Base-by-base conservation (phyloP, 2,797 vertebrate genomes). In the Octomys mimax region DNA sequence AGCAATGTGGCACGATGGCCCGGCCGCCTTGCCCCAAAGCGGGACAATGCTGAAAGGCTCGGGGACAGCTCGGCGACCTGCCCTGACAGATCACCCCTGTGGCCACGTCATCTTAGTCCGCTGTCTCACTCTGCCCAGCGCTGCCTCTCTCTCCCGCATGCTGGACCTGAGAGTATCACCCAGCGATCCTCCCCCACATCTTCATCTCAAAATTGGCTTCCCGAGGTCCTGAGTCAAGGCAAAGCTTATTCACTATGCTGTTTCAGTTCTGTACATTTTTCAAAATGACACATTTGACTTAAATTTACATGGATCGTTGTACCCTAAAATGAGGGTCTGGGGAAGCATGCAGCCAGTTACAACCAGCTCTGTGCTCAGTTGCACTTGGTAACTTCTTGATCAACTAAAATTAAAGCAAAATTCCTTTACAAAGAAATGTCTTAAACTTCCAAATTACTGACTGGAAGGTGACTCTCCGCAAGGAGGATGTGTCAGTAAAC, bases 371-470 rank as follows among this genome's bases (percentile, higher is more conserved):
- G 13, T 18, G 10, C 80, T 91, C 39, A 61, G 81, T 39, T 83
- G 83, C 66, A 89, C 82, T 46, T 83, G 79, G 33, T 4, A 94
- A 75, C 62, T 77, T 18, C 26, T 84, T 91, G 19, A 10, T n/a
- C 75, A 89, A 95, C 5, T 66, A 57, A 94, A 95, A 88, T 94
- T 85, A 89, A 61, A 89, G 46, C 12, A 89, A 89, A 59, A 85
- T 71, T 89, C 94, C n/a, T 81, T 91, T 64, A 73, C 28, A 57
- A 36, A 66, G 42, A 92, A 87, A 85, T 6, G 78, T 77, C 4
- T 89, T 1, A 0, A 13, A 5, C 10, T 19, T 89, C 79, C 70
- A 77, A 46, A 96, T 70, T 57, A n/a, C 57, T 42, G 33, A n/a
- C n/a, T 78, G 12, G 7, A 92, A 9, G 70, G 5, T 13, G 18